phyloP scores from a whole-genome alignment of 2,888 invertebrate species.

The Stramonita haemastoma region DNA sequence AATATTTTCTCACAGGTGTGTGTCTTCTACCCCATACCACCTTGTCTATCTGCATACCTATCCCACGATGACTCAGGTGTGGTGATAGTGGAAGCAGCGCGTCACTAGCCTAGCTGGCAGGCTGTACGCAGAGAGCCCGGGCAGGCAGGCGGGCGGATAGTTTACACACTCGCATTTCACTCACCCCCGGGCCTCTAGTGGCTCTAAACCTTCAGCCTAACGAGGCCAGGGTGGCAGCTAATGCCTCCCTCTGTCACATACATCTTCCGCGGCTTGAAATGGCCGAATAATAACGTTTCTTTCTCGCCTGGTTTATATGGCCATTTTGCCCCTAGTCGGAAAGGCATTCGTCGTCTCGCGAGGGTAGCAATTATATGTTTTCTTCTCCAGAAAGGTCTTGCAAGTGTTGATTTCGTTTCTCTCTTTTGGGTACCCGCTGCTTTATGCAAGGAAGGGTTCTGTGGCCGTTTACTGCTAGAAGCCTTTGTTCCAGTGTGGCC shows the following conservation, averaged over 20 bases:
- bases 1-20: background rate
- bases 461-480: background rate
- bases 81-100: background rate
- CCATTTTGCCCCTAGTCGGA: constrained; percentile 8
- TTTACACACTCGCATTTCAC: constrained; percentile 39
- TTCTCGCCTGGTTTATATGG: constrained; percentile 18
- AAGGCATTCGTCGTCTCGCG: constrained; percentile 9
- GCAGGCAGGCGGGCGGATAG: background rate
- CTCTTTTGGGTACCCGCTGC: background rate
- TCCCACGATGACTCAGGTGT: constrained; percentile 17
- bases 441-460: background rate
- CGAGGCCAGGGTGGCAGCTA: constrained; percentile 34
- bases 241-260: constrained; percentile 37
- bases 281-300: constrained; percentile 33
- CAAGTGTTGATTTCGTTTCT: constrained; percentile 29
- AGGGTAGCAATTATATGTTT: constrained; percentile 31
- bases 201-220: constrained; percentile 26
- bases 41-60: background rate
- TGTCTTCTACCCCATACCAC: background rate
- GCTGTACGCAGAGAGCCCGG: background rate
- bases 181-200: constrained; percentile 6
- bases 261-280: constrained; percentile 25
- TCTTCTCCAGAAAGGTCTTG: constrained; percentile 10
- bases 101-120: background rate
- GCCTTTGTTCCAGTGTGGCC: constrained; percentile 24